Percentiles rank a stretch among this genome's conserved stretches.
Conservation (phyloP, 2,888 invertebrate species). For the Anodontia alba region DNA sequence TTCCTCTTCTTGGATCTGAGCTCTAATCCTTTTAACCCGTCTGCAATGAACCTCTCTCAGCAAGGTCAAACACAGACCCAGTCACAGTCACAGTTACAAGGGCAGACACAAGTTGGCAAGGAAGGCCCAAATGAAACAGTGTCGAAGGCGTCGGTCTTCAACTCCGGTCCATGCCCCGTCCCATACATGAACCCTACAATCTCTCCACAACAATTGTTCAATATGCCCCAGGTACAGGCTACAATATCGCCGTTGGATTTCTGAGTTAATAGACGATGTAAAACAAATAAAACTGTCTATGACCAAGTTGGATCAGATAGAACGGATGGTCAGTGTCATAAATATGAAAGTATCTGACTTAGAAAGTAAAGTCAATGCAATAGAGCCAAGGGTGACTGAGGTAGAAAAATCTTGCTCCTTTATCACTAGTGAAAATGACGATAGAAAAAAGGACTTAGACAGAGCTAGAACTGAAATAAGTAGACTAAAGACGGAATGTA, state of each 20-base stretch:
- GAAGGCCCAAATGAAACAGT: neutral
- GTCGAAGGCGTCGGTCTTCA: neutral
- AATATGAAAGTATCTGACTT: neutral
- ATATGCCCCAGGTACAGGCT: neutral
- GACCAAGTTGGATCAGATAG: neutral
- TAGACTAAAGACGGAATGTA: neutral
- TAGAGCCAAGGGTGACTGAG: neutral
- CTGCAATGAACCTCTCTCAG: neutral
- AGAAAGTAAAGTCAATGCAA: neutral
- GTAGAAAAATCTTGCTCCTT: neutral
- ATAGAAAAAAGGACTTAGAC: neutral
- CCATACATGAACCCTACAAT: neutral
- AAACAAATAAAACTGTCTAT: conserved; percentile 6
- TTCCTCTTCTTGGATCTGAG: neutral
- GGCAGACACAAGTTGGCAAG: neutral
- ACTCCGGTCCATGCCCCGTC: too few species aligned
- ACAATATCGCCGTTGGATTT: neutral
- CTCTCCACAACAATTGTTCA: neutral
- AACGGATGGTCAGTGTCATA: neutral
- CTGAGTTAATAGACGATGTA: neutral
- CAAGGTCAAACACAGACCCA: neutral
- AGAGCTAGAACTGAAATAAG: neutral
- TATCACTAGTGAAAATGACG: neutral
- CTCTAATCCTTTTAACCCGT: neutral
- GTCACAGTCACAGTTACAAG: neutral